These are phyloP conservation scores for Helicolenus hilgendorfi DNA, from an alignment of 2,797 vertebrate species.

Conservation along the genomic window DNA sequence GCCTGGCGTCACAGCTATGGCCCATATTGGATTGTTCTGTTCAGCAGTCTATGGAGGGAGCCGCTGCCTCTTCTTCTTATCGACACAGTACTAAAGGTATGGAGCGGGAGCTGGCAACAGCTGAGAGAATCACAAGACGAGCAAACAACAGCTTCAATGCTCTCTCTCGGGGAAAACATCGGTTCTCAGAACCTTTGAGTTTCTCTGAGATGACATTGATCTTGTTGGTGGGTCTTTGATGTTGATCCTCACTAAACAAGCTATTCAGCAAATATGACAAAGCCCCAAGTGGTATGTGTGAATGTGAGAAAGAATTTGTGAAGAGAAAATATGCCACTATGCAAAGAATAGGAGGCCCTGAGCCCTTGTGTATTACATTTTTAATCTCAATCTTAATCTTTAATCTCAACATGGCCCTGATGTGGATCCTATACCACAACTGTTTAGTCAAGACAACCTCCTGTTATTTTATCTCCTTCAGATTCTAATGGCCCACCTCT, in stretches of 20 bases:
- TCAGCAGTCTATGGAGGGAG: constrained; percentile 73
- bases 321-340: constrained; percentile 27
- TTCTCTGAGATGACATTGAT: constrained; percentile 72
- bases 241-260: constrained; percentile 75
- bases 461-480: background rate
- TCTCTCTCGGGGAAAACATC: constrained; percentile 20
- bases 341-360: constrained; percentile 1
- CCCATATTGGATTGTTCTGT: constrained; percentile 85
- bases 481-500: background rate
- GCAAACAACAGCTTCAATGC: constrained; percentile 35
- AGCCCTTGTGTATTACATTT: constrained; percentile 57
- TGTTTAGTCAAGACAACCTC: constrained; percentile 33
- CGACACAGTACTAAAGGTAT: constrained; percentile 66
- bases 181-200: constrained; percentile 48
- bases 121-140: constrained; percentile 60
- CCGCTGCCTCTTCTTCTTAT: constrained; percentile 74
- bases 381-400: constrained; percentile 61
- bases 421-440: constrained; percentile 36
- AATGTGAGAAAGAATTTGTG: constrained; percentile 47
- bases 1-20: constrained; percentile 61
- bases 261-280: constrained; percentile 71
- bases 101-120: constrained; percentile 60
- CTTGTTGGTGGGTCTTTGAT: constrained; percentile 69
- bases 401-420: constrained; percentile 53
- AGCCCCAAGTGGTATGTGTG: constrained; percentile 1